Evolutionary conservation across 2,797 vertebrate genomes (phyloP), one percentile per base, ranked within the genome.

Genomic region (Leptoclinus maculatus): DNA sequence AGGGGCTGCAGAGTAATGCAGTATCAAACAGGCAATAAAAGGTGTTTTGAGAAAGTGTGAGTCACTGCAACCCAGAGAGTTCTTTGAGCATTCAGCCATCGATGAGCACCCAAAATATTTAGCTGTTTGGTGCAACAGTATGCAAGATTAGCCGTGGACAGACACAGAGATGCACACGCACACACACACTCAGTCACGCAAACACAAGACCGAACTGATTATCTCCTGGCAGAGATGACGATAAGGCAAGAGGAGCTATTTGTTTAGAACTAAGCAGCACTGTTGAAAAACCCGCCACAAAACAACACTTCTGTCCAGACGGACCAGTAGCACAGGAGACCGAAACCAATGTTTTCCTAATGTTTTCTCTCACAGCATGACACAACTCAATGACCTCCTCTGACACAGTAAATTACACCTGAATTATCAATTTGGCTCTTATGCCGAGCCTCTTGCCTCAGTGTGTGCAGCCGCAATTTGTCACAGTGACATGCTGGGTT

Each of bases 381-480:
- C 86, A 81, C 82, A 86, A 82, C 79, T 82, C 78, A 68, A 25
- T 84, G 83, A 88, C 88, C 83, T 88, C 85, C 70, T 49, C 74
- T 72, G 71, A 84, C 77, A 86, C 78, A 84, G 83, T 89, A 85
- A 88, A 91, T 90, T 83, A 87, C 83, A 87, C 89, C 83, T 78
- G 79, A 86, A 86, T 91, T 84, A 91, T 92, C 83, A 90, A 86
- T 85, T 89, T 86, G 70, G 75, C 74, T 80, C 71, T 79, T 53
- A 71, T 66, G 27, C 76, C 12, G 63, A 87, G 68, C 65, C 67
- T 57, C 45, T 81, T 65, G 76, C 80, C 43, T 86, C 75, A 47
- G 41, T 77, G 76, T 83, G 74, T 57, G 71, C 63, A 71, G 71
- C 73, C 76, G 85, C 67, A 79, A 81, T 92, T 87, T 89, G 78